phyloP scores from a whole-genome alignment of 2,888 invertebrate genomes.

The Venusia cambrica region DNA sequence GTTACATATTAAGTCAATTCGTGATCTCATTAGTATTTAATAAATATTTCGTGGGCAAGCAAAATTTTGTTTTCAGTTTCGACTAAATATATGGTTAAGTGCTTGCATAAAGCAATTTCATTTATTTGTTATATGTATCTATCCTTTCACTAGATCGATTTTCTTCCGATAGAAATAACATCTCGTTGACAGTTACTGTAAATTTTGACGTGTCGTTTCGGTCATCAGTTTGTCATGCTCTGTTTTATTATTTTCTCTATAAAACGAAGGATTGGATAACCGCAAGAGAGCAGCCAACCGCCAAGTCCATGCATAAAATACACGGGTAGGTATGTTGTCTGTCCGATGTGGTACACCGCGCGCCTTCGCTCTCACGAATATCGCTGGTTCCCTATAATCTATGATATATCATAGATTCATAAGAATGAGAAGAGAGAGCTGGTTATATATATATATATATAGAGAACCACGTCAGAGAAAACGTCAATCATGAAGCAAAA shows the following conservation, averaged over 20 bases:
- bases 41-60: too few relatives aligned
- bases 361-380: conserved; percentile 42
- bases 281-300: conserved; percentile 17
- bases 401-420: conserved; percentile 23
- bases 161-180: conserved; percentile 5
- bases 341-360: conserved; percentile 37
- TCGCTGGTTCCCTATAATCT: conserved; percentile 34
- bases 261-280: conserved; percentile 14
- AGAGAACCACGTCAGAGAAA: too few relatives aligned
- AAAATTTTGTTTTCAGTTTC: too few relatives aligned
- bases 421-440: too few relatives aligned
- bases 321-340: conserved; percentile 14
- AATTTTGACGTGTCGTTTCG: conserved; percentile 20
- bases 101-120: too few relatives aligned
- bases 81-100: too few relatives aligned
- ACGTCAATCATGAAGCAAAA: too few relatives aligned
- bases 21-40: too few relatives aligned
- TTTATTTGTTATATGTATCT: too few relatives aligned
- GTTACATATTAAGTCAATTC: too few relatives aligned
- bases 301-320: conserved; percentile 14
- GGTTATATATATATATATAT: too few relatives aligned
- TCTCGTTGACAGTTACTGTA: conserved; percentile 3
- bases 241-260: conserved; percentile 17
- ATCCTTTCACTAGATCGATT: too few relatives aligned
- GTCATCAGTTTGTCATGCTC: conserved; percentile 21